phyloP scores from a whole-genome alignment of 64 coral and sea anemone species.

The Cladopsammia gracilis region DNA sequence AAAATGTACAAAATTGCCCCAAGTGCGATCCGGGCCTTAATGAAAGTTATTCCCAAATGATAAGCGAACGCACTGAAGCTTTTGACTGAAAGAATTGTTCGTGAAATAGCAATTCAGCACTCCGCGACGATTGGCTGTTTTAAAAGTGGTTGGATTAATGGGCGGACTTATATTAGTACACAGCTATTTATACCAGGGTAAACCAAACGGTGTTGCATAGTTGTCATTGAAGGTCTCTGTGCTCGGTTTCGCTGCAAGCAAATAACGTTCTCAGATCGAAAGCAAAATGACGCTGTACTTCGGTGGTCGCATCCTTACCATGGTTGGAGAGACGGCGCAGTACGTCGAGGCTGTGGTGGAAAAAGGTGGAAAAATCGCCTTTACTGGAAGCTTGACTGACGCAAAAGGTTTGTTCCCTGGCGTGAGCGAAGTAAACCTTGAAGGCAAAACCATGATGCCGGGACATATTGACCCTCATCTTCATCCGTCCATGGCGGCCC shows the following conservation, averaged over 20 bases:
- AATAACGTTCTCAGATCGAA: not conserved
- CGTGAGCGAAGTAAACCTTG: not conserved
- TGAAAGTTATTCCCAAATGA: too few species aligned
- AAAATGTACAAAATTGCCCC: too few species aligned
- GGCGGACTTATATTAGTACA: not conserved
- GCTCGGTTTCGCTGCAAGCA: not conserved
- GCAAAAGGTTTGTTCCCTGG: not conserved
- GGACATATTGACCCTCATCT: slow-evolving; percentile 53
- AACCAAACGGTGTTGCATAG: not conserved
- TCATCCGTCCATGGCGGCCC: slow-evolving; percentile 42
- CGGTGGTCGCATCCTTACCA: slow-evolving; percentile 53
- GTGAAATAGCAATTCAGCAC: too few species aligned
- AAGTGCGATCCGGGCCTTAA: too few species aligned
- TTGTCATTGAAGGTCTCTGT: not conserved
- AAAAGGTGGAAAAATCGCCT: slow-evolving; percentile 45
- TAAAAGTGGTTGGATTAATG: not conserved
- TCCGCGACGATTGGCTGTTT: not conserved
- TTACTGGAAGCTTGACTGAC: slow-evolving; percentile 36
- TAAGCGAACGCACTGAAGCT: too few species aligned
- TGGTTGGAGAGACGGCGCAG: slow-evolving; percentile 41
- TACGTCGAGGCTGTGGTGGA: slow-evolving; percentile 64
- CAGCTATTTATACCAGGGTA: not conserved
- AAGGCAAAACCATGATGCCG: slow-evolving; percentile 42
- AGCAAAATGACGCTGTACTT: slow-evolving; percentile 36
- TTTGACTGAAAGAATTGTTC: too few species aligned